Percentiles rank a stretch among this genome's conserved stretches.
phyloP scores from a whole-genome alignment of 1,140 invertebrate genomes.

The Gonatopus flavifemur region DNA sequence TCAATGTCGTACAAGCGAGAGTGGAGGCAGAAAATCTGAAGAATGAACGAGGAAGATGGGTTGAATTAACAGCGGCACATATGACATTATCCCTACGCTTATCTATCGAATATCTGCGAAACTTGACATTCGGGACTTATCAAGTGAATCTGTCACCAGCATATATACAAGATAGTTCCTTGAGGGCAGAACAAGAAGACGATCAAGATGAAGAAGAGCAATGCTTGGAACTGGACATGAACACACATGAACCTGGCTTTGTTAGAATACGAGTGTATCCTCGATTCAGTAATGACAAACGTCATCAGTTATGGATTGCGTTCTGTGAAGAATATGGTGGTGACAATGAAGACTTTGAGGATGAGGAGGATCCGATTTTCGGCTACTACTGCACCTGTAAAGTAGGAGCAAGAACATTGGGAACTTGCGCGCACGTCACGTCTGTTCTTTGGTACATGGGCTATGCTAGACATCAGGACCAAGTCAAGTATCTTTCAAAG shows the following conservation, averaged over 20 bases:
- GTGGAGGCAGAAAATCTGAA: slow-evolving; percentile 4
- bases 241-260: not conserved
- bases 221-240: not conserved
- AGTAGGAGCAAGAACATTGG: slow-evolving; percentile 2
- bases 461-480: not conserved
- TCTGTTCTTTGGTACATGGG: not conserved
- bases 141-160: slow-evolving; percentile 2
- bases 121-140: slow-evolving; percentile 5
- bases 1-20: slow-evolving; percentile 4
- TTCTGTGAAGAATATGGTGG: not conserved
- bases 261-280: not conserved
- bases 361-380: not conserved
- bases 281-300: not conserved
- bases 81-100: not conserved
- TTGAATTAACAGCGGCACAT: not conserved
- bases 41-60: not conserved
- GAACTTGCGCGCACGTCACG: slow-evolving; percentile 2
- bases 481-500: not conserved
- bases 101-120: not conserved
- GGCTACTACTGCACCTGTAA: slow-evolving; percentile 2
- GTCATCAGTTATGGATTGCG: not conserved
- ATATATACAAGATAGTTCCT: slow-evolving; percentile 4
- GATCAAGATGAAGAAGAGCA: not conserved
- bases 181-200: no score
- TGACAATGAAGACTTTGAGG: not conserved